Percentiles rank a stretch among this genome's conserved stretches.
Evolutionary conservation across 2,797 vertebrate species (phyloP).

Genomic region (Sebastes itinus): DNA sequence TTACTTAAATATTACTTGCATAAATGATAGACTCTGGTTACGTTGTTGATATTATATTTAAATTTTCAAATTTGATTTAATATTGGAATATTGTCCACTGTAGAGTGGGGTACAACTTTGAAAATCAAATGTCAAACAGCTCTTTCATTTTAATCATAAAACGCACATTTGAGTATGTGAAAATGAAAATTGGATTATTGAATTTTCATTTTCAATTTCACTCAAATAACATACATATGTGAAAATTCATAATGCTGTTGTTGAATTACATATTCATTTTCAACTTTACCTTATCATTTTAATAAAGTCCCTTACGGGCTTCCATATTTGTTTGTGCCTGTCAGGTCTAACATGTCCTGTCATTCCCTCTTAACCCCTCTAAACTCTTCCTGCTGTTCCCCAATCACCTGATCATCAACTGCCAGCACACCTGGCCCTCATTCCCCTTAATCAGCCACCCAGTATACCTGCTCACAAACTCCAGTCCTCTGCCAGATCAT

Average conservation of each 20-base stretch:
- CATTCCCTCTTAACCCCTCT: neutral
- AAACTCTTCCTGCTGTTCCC: neutral
- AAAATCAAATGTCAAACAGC: neutral
- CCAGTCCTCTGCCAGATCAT: neutral
- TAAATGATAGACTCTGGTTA: too few species aligned
- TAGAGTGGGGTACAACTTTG: neutral
- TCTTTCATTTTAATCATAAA: neutral
- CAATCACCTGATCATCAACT: neutral
- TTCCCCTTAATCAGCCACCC: constrained; percentile 9
- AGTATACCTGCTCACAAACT: neutral
- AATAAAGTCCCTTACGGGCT: neutral
- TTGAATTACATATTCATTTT: neutral
- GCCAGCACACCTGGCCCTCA: constrained; percentile 11
- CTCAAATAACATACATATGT: neutral
- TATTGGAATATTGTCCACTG: too few species aligned
- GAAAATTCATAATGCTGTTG: neutral
- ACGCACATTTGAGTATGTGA: neutral
- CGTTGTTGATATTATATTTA: too few species aligned
- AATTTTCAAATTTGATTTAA: too few species aligned
- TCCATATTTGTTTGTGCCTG: neutral
- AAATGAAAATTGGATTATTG: neutral
- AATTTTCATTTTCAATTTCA: too few species aligned
- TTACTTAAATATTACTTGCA: too few species aligned
- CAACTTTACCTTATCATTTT: neutral
- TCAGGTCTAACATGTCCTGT: neutral